Percentiles rank a stretch among this genome's conserved stretches.
phyloP scores from a whole-genome alignment of 2,797 vertebrate genomes.

The Lates japonicus region DNA sequence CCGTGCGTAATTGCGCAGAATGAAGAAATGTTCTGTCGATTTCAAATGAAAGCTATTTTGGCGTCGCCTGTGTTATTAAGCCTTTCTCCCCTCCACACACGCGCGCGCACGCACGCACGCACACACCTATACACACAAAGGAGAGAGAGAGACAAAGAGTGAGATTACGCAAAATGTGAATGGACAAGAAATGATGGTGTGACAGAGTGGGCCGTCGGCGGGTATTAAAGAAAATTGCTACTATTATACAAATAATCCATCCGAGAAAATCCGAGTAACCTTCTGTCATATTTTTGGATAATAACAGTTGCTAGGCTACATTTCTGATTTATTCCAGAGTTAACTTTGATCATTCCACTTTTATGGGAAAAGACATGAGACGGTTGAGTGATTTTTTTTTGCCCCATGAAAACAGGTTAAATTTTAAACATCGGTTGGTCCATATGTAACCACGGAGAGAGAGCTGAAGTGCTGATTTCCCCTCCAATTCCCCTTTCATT shows the following conservation, averaged over 20 bases:
- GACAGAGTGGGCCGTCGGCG: neutral
- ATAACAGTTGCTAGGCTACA: neutral
- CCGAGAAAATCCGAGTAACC: no score
- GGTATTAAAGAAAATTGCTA: neutral
- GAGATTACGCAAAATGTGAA: constrained; percentile 1
- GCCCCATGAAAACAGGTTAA: neutral
- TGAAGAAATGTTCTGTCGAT: neutral
- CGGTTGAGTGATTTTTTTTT: neutral
- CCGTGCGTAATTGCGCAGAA: constrained; percentile 58
- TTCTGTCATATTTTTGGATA: neutral
- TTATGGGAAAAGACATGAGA: neutral
- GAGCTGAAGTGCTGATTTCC: neutral
- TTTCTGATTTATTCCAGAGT: neutral
- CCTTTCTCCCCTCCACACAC: fast-evolving
- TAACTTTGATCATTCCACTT: neutral
- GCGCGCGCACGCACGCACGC: neutral
- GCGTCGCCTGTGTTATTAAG: neutral
- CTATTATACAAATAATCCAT: neutral
- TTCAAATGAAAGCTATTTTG: neutral
- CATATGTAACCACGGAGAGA: neutral
- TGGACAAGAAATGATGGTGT: neutral
- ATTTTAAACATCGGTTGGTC: neutral
- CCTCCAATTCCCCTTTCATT: neutral
- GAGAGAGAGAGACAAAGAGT: neutral
- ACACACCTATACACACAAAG: neutral